Evolutionary conservation across 1,140 invertebrate genomes (phyloP).

Genomic region (Lordiphosa mommai): DNA sequence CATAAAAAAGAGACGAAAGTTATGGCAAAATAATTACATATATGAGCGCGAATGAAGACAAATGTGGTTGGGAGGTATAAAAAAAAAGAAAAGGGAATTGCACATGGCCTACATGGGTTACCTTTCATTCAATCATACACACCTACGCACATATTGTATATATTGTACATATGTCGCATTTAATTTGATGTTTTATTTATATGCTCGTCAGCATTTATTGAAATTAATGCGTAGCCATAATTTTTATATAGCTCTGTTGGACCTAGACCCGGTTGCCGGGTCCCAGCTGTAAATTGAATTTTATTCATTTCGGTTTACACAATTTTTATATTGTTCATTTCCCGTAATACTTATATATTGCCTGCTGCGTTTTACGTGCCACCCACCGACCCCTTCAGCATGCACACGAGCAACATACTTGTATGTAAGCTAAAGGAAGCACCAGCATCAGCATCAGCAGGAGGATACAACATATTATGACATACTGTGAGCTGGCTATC

Average conservation of each 20-base stretch:
- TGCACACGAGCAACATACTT: not conserved
- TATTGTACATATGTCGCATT: slow-evolving; percentile 12
- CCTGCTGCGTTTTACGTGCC: slow-evolving; percentile 9
- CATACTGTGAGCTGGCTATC: too few relatives aligned
- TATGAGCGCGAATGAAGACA: slow-evolving; percentile 13
- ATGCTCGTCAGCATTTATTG: slow-evolving; percentile 23
- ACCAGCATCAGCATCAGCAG: too few relatives aligned
- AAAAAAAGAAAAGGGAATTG: not conserved
- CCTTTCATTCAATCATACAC: not conserved
- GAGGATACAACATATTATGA: too few relatives aligned
- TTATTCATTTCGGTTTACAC: slow-evolving; percentile 19
- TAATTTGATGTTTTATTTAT: slow-evolving; percentile 22
- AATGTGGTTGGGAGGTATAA: slow-evolving; percentile 7
- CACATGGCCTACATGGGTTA: not conserved
- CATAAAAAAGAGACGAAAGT: slow-evolving; percentile 7
- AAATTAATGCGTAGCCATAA: slow-evolving; percentile 20
- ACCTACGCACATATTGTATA: not conserved
- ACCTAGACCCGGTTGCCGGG: not conserved
- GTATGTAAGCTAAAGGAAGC: not conserved
- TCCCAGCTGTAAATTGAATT: slow-evolving; percentile 23
- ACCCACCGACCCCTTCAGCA: not conserved
- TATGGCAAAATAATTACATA: slow-evolving; percentile 15
- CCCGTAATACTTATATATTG: slow-evolving; percentile 15
- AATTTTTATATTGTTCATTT: slow-evolving; percentile 17
- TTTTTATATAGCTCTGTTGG: slow-evolving; percentile 10